These are phyloP conservation scores for Standfussiana lucernea DNA, from an alignment of 2,888 invertebrate genomes.

Conservation along the genomic window DNA sequence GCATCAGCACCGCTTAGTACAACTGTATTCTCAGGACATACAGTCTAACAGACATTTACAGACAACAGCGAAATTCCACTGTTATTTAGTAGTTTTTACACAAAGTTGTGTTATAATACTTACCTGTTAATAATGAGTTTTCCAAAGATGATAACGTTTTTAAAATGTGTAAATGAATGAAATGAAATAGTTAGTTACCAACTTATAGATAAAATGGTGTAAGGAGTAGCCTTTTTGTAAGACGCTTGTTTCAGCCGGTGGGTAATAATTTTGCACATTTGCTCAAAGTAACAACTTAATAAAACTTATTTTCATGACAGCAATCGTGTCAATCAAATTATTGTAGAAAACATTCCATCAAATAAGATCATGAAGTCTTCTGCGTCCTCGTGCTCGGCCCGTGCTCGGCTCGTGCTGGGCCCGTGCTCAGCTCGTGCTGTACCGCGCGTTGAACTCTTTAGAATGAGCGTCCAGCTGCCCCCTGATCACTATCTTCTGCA, in stretches of 20 bases:
- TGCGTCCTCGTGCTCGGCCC: background rate
- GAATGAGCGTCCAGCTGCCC: constrained; percentile 16
- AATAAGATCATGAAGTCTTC: background rate
- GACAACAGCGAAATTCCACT: no score
- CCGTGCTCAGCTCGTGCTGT: background rate
- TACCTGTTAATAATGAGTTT: background rate
- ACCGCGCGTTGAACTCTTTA: constrained; percentile 52
- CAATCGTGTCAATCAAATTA: background rate
- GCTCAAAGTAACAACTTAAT: background rate
- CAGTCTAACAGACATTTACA: no score
- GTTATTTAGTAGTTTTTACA: no score
- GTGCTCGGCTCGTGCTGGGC: no score
- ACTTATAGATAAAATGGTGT: background rate
- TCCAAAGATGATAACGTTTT: background rate
- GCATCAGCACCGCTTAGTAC: no score
- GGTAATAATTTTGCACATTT: background rate
- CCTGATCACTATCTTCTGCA: background rate
- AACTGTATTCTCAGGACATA: no score
- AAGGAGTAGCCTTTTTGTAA: background rate
- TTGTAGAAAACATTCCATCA: background rate
- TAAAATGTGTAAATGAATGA: background rate
- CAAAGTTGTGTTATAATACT: no score
- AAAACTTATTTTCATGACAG: background rate
- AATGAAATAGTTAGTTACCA: no score
- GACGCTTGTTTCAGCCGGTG: background rate